phyloP scores from a whole-genome alignment of 2,797 vertebrate genomes.

The Lepilemur ruficaudatus region DNA sequence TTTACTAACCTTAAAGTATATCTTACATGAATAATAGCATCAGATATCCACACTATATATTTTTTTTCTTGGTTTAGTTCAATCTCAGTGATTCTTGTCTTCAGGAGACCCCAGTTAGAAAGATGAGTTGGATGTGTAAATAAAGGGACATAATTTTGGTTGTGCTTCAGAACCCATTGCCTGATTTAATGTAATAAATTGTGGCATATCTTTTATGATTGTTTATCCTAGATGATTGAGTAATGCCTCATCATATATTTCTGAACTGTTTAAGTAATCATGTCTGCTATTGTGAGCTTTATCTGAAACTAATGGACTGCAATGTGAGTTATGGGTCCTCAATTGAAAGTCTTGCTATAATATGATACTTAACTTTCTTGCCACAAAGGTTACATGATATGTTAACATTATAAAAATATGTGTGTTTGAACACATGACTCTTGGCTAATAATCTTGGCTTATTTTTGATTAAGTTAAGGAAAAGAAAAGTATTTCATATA shows the following conservation, averaged over 20 bases:
- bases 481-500: not conserved
- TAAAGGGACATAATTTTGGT: not conserved
- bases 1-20: not conserved
- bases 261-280: slow-evolving; percentile 59
- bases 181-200: slow-evolving; percentile 16
- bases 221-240: slow-evolving; percentile 6
- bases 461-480: slow-evolving; percentile 14
- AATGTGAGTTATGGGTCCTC: slow-evolving; percentile 39
- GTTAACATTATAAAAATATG: slow-evolving; percentile 30
- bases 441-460: slow-evolving; percentile 22
- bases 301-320: slow-evolving; percentile 47
- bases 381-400: slow-evolving; percentile 46
- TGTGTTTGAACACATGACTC: not conserved
- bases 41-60: not conserved
- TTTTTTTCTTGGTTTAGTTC: not conserved
- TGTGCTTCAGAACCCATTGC: not conserved
- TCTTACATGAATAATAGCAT: not conserved
- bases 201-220: slow-evolving; percentile 49
- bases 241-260: slow-evolving; percentile 53
- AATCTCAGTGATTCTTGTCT: not conserved
- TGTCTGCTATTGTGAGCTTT: slow-evolving; percentile 58
- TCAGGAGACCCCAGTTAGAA: not conserved
- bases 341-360: not conserved
- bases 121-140: not conserved
- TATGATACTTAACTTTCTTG: slow-evolving; percentile 55